Evolutionary conservation across 1,140 invertebrate genomes (phyloP), one percentile per base, ranked within the genome.

Genomic region (Halictus rubicundus): DNA sequence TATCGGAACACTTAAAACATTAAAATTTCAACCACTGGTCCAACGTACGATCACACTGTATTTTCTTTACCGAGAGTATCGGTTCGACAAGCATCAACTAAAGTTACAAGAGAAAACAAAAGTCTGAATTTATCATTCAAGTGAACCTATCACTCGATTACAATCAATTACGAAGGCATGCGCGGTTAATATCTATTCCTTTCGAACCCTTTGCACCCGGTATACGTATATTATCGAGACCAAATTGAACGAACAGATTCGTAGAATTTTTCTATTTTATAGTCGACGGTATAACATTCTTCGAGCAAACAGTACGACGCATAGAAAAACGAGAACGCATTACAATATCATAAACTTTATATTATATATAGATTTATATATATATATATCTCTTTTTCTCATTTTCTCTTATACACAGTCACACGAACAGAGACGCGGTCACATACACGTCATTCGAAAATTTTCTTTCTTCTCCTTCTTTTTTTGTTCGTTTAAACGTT

Each of bases 191-290:
- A 14, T 71, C 42, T 39, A 63, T 25, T 21, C 49, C 16, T 21
- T 32, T 42, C 6, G 61, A 64, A 39, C 68, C 68, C 76, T 78
- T 78, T 78, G 68, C 75, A 78, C 42, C 32, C 14, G 76, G n/a
- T 49, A 21, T 14, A 32, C 25, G 12, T 61, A 21, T 8, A 32
- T 42, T 21, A 52, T 64, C 32, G 32, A 39, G 12, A 32, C 19
- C 19, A 54, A 0, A 63, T 19, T 21, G n/a, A 75, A 57, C 64
- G 49, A 71, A 63, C 25, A 57, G 54, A 71, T 64, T 42, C 16
- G 59, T 60, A 68, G 32, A 76, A 57, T 60, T 68, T 60, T 59
- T 46, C 25, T 59, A 66, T 21, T 66, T 42, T 65, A 42, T 37
- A 65, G 63, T 65, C 39, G 21, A 42, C 37, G 23, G 59, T 37